Base-by-base conservation (phyloP, 1,140 invertebrate genomes). In the Asbolus verrucosus region DNA sequence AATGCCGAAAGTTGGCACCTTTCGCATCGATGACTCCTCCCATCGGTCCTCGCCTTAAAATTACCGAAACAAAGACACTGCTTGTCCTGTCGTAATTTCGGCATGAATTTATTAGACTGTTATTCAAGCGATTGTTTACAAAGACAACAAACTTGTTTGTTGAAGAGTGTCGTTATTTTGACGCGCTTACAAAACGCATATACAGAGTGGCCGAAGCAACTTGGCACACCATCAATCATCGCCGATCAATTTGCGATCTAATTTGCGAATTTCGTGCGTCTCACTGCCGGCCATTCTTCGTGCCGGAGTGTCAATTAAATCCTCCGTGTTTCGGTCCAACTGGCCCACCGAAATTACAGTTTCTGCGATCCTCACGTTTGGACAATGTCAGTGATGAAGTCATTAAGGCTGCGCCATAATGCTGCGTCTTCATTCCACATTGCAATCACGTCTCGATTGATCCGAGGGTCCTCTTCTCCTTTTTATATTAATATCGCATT, bases 81-180 rank as follows among this genome's bases (percentile, higher is more conserved):
- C 43, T 50, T 50, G 6, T 6, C 5, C 33, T 36, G 33, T 36
- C 11, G 33, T 36, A 36, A 4, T 8, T 36, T 36, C 11, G 11
- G 11, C 33, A 50, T 4, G 43, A 50, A 50, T 50, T 24, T 24
- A 50, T 50, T 24, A 18, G 19, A 50, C 19, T 24, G 16, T 21
- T 24, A 50, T 50, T 50, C 43, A 1, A 4, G 16, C 16, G 43
- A 50, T 50, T 50, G 43, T 50, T 50, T 50, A 50, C 43, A 54
- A 54, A 54, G 46, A 54, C 21, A 54, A 54, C 46, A 54, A 9
- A 27, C 11, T 50, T 54, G 21, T 30, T 50, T 19, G 43, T 6
- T 24, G 18, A 50, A 50, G 16, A 6, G 43, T 50, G 43, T 19
- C 43, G 15, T 43, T 9, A 43, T n/a, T n/a, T n/a, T n/a, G n/a